These are phyloP conservation scores for Zelleria hepariella DNA, from an alignment of 2,888 invertebrate genomes.

Conservation along the genomic window DNA sequence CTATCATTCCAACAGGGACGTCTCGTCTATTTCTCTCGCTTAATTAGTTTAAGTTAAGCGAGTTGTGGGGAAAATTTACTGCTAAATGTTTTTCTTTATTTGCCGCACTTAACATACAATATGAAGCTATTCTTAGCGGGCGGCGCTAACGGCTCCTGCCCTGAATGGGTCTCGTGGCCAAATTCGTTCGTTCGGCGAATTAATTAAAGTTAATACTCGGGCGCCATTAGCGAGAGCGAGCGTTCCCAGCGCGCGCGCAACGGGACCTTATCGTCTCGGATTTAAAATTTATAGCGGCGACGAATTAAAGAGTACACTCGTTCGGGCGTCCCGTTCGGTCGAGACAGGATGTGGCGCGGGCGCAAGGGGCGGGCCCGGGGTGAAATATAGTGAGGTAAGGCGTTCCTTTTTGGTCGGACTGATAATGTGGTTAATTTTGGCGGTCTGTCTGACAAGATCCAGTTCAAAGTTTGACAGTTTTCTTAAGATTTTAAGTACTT, in stretches of 20 bases:
- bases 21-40: neutral
- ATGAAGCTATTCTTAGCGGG: neutral
- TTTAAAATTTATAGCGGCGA: slow-evolving; percentile 63
- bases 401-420: slow-evolving; percentile 24
- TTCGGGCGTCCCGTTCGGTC: slow-evolving; percentile 24
- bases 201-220: slow-evolving; percentile 55
- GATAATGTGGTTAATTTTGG: slow-evolving; percentile 29
- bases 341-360: neutral
- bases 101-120: neutral
- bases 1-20: neutral
- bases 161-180: slow-evolving; percentile 1
- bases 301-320: slow-evolving; percentile 56
- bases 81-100: neutral
- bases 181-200: slow-evolving; percentile 34
- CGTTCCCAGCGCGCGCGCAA: slow-evolving; percentile 18
- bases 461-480: too few species aligned
- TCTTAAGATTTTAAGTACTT: neutral
- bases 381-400: too few species aligned
- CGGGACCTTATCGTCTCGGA: slow-evolving; percentile 60
- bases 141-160: slow-evolving; percentile 4
- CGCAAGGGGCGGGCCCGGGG: neutral
- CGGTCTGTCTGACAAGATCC: too few species aligned
- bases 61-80: neutral
- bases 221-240: slow-evolving; percentile 38
- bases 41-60: neutral